A percentile compares a stretch with the other conserved stretches of the same genome.
phyloP scores from a whole-genome alignment of 2,888 invertebrate species.

The Vesta saturnalis region DNA sequence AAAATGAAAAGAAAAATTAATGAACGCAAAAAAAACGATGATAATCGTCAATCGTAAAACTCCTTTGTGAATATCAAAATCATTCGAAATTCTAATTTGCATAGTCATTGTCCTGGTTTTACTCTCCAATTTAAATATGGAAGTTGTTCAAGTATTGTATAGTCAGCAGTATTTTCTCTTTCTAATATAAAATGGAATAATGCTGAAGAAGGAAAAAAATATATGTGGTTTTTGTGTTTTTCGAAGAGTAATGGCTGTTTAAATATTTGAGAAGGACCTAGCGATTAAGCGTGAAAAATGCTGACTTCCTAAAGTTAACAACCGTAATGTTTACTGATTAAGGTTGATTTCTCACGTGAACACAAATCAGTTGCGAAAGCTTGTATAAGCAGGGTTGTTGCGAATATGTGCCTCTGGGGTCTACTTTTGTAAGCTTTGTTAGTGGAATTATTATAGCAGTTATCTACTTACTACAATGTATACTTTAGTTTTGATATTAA shows the following conservation, averaged over 20 bases:
- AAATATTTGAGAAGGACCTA: constrained; percentile 39
- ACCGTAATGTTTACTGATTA: constrained; percentile 31
- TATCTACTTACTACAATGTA: constrained; percentile 5
- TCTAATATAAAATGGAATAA: constrained; percentile 3
- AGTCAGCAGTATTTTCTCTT: constrained; percentile 11
- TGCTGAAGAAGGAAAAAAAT: constrained; percentile 2
- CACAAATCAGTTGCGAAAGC: constrained; percentile 27
- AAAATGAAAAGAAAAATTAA: background rate
- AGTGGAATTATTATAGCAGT: constrained; percentile 11
- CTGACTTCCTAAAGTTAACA: constrained; percentile 35
- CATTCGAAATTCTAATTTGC: constrained; percentile 12
- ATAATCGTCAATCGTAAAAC: constrained; percentile 10
- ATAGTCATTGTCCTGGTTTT: constrained; percentile 20
- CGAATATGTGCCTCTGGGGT: constrained; percentile 13
- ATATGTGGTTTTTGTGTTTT: constrained; percentile 17
- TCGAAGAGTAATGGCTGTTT: constrained; percentile 37
- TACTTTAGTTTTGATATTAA: constrained; percentile 8
- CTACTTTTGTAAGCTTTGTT: constrained; percentile 14
- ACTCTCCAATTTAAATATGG: constrained; percentile 24
- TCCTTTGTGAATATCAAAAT: background rate
- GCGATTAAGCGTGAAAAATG: constrained; percentile 33
- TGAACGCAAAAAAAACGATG: background rate
- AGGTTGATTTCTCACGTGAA: constrained; percentile 37
- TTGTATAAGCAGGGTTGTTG: constrained; percentile 17
- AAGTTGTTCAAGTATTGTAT: background rate